Percentiles rank a stretch among this genome's conserved stretches.
phyloP scores from a whole-genome alignment of 2,888 invertebrate genomes.

The Mythimna vitellina region DNA sequence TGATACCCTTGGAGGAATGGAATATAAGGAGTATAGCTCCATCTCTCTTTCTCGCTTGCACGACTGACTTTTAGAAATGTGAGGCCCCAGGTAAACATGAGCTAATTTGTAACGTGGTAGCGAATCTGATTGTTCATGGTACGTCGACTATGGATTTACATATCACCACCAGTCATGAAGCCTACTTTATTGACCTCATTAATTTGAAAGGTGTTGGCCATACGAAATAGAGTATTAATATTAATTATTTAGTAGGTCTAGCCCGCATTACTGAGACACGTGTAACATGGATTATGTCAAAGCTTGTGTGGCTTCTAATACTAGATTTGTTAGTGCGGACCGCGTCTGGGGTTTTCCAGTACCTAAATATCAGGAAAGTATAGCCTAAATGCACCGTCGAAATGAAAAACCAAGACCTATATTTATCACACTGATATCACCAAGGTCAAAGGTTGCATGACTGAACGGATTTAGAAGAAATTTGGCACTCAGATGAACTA shows the following conservation, averaged over 20 bases:
- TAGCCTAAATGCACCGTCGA: neutral
- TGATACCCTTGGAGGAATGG: too few relatives aligned
- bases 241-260: constrained; percentile 15
- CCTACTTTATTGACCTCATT: constrained; percentile 18
- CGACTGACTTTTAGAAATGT: too few relatives aligned
- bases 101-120: neutral
- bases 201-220: constrained; percentile 19
- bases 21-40: too few relatives aligned
- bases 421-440: too few relatives aligned
- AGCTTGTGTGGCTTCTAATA: constrained; percentile 33
- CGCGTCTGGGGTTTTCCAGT: neutral
- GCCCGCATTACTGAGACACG: constrained; percentile 20
- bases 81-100: neutral
- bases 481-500: too few relatives aligned
- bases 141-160: neutral
- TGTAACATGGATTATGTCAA: constrained; percentile 20
- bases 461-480: too few relatives aligned
- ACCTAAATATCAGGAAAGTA: neutral
- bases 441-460: too few relatives aligned
- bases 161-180: neutral
- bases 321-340: constrained; percentile 1
- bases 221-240: constrained; percentile 16
- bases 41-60: too few relatives aligned
- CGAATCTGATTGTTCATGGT: neutral
- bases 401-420: too few relatives aligned